Evolutionary conservation across 2,113 vertebrate species (phyloP).

Genomic region (Eptesicus fuscus): DNA sequence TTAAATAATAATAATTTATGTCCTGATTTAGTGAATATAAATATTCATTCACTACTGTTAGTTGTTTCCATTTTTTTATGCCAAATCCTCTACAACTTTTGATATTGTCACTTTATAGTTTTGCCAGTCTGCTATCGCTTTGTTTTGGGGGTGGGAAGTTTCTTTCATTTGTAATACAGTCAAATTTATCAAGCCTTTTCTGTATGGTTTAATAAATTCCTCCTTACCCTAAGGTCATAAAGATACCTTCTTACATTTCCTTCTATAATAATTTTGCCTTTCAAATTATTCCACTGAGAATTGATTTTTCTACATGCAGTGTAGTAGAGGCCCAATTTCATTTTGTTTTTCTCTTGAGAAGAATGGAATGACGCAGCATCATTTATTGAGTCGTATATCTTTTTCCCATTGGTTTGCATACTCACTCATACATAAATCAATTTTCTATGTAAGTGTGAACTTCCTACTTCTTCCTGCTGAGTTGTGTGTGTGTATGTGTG

Average conservation of each 20-base stretch:
- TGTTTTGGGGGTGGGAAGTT: not conserved
- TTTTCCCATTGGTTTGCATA: not conserved
- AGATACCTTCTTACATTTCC: slow-evolving; percentile 27
- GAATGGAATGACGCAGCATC: not conserved
- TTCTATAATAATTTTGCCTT: slow-evolving; percentile 13
- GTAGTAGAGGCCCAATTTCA: not conserved
- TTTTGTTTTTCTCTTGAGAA: slow-evolving; percentile 47
- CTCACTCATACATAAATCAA: not conserved
- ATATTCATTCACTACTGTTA: not conserved
- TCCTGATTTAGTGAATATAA: not conserved
- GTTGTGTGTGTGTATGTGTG: not conserved
- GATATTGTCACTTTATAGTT: not conserved
- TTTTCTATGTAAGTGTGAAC: not conserved
- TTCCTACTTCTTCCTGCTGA: not conserved
- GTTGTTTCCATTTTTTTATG: not conserved
- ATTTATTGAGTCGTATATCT: not conserved
- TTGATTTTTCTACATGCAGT: not conserved
- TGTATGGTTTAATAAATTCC: slow-evolving; percentile 43
- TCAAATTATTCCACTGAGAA: not conserved
- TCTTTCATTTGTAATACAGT: not conserved
- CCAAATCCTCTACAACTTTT: not conserved
- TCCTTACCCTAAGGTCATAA: not conserved
- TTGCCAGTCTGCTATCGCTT: not conserved
- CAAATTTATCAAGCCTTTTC: slow-evolving; percentile 38
- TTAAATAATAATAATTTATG: no score